Percentiles rank a stretch among this genome's conserved stretches.
phyloP scores from a whole-genome alignment of 2,113 vertebrate species.

The Stigmatopora nigra region DNA sequence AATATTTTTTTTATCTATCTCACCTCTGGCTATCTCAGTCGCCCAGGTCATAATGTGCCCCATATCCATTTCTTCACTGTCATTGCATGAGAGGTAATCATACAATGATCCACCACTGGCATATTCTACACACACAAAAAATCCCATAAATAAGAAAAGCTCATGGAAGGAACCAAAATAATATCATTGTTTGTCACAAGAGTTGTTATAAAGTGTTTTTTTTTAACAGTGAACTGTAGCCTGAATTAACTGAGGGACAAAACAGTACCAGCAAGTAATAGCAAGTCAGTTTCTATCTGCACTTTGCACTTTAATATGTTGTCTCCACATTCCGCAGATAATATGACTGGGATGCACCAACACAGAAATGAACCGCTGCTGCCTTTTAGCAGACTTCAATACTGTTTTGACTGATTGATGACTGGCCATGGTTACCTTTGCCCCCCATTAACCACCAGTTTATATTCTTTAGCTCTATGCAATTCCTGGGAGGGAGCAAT shows the following conservation, averaged over 20 bases:
- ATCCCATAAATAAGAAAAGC: slow-evolving; percentile 10
- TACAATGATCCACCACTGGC: slow-evolving; percentile 88
- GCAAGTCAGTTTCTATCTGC: slow-evolving; percentile 5
- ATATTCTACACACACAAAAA: slow-evolving; percentile 74
- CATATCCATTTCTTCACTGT: slow-evolving; percentile 95
- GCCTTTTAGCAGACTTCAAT: slow-evolving; percentile 4
- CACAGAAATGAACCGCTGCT: background rate
- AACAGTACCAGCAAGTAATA: background rate
- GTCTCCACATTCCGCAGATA: slow-evolving; percentile 34
- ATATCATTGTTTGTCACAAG: background rate
- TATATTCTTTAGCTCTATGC: slow-evolving; percentile 23
- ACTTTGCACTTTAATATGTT: slow-evolving; percentile 26
- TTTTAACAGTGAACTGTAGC: too few relatives aligned
- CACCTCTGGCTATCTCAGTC: slow-evolving; percentile 95
- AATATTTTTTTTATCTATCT: background rate
- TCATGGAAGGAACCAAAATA: background rate
- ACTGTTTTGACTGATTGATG: background rate
- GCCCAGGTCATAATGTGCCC: slow-evolving; percentile 97
- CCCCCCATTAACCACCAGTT: slow-evolving; percentile 3
- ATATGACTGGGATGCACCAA: background rate
- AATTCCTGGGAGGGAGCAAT: slow-evolving; percentile 15
- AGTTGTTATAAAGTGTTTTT: background rate
- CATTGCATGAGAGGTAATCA: slow-evolving; percentile 91
- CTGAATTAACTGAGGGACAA: background rate
- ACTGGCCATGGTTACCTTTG: slow-evolving; percentile 8